Evolutionary conservation across 2,113 vertebrate species (phyloP), one percentile per base, ranked within the genome.

Genomic region (Aspidoscelis tigris): DNA sequence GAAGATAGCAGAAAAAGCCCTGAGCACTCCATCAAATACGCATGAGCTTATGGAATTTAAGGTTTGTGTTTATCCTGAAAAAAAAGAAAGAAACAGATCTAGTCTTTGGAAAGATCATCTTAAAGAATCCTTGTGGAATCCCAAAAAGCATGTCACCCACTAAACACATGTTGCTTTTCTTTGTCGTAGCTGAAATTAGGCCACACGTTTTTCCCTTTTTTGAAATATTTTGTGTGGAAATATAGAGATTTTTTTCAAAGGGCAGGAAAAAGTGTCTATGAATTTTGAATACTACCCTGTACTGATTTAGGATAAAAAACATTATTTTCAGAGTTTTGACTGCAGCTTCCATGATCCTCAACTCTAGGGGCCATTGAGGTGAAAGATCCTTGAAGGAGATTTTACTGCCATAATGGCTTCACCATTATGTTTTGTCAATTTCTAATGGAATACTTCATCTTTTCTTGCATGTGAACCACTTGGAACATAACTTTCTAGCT

Each of bases 41-140:
- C 94, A 97, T 33, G 95, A 95, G 33, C 94, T 98, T n/a, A 97
- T 98, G 96, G 96, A 96, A 82, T 94, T 98, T 88, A 97, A 97
- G 97, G 98, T 98, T 96, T 80, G 66, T 3, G 33, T 5, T 74
- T 43, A 1, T 55, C 76, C 76, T 71, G 71, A 50, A 16, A 3
- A 22, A 9, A 43, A 83, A 61, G 50, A 68, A 44, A 33, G 50
- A 79, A 39, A 12, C 43, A 41, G 18, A 61, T 61, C 12, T 16
- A 61, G 12, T 3, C 18, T 61, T 61, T 61, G 20, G 58, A 65
- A 7, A 70, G 58, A 20, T 66, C 24, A 7, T 80, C 43, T 73
- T 26, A 7, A 66, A 58, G n/a, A 22, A 65, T 3, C 58, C 22
- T 82, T 74, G 26, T 26, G 12, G 87, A 79, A 70, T 83, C 85